These are phyloP conservation scores for Theonella swinhoei DNA, from an alignment of 37 sponge, comb jelly and placozoan species.

Conservation along the genomic window DNA sequence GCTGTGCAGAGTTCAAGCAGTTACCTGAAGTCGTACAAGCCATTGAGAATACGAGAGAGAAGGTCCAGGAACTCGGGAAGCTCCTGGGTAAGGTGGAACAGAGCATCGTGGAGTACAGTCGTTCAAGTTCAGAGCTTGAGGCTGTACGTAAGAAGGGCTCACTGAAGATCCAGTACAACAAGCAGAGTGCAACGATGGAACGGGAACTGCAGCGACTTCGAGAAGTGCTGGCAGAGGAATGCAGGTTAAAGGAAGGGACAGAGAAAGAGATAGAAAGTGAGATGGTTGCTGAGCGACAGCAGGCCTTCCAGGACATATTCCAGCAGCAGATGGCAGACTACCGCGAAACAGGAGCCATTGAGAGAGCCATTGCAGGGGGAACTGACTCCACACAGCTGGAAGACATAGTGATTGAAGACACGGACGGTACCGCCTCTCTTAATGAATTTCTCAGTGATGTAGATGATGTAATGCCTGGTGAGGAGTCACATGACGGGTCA, in stretches of 20 bases:
- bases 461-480: not conserved
- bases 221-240: slow-evolving; percentile 37
- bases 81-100: slow-evolving; percentile 44
- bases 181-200: slow-evolving; percentile 14
- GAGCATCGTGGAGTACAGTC: slow-evolving; percentile 31
- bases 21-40: slow-evolving; percentile 43
- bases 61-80: slow-evolving; percentile 45
- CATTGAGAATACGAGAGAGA: slow-evolving; percentile 22
- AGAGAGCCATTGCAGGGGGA: slow-evolving; percentile 17
- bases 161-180: slow-evolving; percentile 32
- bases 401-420: slow-evolving; percentile 64
- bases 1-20: slow-evolving; percentile 41
- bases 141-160: slow-evolving; percentile 53
- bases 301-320: slow-evolving; percentile 66
- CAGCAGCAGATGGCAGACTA: slow-evolving; percentile 67
- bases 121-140: slow-evolving; percentile 28
- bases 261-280: slow-evolving; percentile 23
- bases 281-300: slow-evolving; percentile 47
- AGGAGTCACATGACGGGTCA: not conserved
- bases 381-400: slow-evolving; percentile 28
- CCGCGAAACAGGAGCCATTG: slow-evolving; percentile 45
- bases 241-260: not conserved
- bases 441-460: slow-evolving; percentile 74
- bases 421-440: slow-evolving; percentile 52
- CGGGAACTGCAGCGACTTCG: slow-evolving; percentile 22